Base-by-base conservation (phyloP, 2,797 vertebrate species). In the Gambelia wislizenii region DNA sequence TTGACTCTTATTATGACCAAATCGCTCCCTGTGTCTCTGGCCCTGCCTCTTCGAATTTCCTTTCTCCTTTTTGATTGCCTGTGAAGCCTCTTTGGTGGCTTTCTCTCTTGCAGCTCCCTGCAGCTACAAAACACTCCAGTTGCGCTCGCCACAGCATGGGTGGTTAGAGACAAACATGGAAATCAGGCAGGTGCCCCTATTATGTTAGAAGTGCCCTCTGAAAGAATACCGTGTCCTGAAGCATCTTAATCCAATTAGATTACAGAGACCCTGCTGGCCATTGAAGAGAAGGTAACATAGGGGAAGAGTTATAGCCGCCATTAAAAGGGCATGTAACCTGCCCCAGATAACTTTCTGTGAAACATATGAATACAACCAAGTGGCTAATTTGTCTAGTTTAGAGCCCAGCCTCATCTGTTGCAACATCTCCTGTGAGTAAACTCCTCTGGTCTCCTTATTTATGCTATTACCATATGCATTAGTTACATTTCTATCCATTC, bases 31-130 rank as follows among this genome's bases (percentile, higher is more conserved):
- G 0, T 72, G 22, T 67, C 85, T 90, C 61, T 90, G 0, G 1
- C 8, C 64, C 90, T 54, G 79, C 79, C 89, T 12, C 92, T 93
- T 91, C 85, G 90, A 93, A 90, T 61, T 91, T 75, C 49, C 47
- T 91, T 92, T 93, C 88, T 56, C 86, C 80, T 90, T 25, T 91
- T 56, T 91, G 90, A 87, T 88, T 78, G 87, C 90, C 83, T 83
- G 87, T 42, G 0, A 86, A 56, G 9, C n/a, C 13, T 92, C 10
- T 92, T 84, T 72, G 75, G 77, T 89, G 92, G 87, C 78, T 93
- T 93, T 92, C 86, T 90, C 52, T 81, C 54, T 8, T 22, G 85
- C 90, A 91, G 85, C 70, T 93, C 61, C 81, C 89, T 83, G 79
- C 88, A 92, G 86, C 84, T 93, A 56, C 72, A 76, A 88, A 87